These are phyloP conservation scores for Drosophila sucinea DNA, from an alignment of 1,140 invertebrate species.

Conservation along the genomic window DNA sequence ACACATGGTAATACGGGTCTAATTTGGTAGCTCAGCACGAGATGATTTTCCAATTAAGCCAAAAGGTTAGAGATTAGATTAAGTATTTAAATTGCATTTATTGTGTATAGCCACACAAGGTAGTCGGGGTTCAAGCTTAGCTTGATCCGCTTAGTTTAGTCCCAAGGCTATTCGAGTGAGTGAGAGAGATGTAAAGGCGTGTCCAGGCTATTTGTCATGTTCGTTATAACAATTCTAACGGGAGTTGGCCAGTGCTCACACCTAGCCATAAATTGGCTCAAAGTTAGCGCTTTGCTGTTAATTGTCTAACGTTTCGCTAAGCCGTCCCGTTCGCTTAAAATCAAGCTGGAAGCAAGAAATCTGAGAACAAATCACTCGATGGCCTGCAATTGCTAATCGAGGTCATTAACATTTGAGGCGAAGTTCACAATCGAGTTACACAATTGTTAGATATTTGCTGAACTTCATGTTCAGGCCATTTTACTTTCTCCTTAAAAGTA, in stretches of 20 bases:
- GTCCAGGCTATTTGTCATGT: conserved; percentile 55
- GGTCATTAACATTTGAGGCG: conserved; percentile 70
- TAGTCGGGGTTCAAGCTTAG: conserved; percentile 20
- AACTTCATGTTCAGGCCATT: conserved; percentile 60
- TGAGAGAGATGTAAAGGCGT: conserved; percentile 24
- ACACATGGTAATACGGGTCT: conserved; percentile 58
- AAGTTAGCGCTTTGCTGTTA: conserved; percentile 62
- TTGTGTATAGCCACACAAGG: conserved; percentile 42
- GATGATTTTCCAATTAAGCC: conserved; percentile 48
- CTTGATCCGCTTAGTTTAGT: conserved; percentile 42
- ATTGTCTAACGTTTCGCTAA: conserved; percentile 56
- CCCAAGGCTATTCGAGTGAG: conserved; percentile 27
- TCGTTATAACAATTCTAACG: conserved; percentile 51
- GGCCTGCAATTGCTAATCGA: conserved; percentile 44
- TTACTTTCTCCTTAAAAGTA: conserved; percentile 79
- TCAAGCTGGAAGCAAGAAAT: conserved; percentile 1
- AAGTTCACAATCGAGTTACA: conserved; percentile 68
- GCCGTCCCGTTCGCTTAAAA: conserved; percentile 32
- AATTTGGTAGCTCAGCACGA: conserved; percentile 50
- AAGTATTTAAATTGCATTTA: conserved; percentile 24
- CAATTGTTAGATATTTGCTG: conserved; percentile 48
- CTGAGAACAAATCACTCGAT: conserved; percentile 42
- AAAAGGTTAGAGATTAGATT: conserved; percentile 40
- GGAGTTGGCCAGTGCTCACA: conserved; percentile 51
- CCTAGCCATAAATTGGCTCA: conserved; percentile 23